A percentile compares a stretch with the other conserved stretches of the same genome.
These are phyloP conservation scores for Laothoe populi DNA, from an alignment of 2,888 invertebrate genomes.

Conservation along the genomic window DNA sequence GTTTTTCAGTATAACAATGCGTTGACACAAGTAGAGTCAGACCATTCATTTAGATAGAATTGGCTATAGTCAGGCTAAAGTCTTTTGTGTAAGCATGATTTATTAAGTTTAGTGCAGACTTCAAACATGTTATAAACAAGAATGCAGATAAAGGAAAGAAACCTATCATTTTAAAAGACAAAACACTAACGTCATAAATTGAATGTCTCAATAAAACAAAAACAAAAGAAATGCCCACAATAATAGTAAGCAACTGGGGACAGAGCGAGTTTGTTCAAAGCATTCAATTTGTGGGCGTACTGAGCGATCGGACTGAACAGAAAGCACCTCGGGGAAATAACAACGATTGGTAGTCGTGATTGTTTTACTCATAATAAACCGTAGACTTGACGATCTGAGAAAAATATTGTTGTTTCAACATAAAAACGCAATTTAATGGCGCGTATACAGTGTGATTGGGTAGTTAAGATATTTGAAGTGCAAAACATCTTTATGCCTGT, in stretches of 20 bases:
- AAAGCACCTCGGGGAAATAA: slow-evolving; percentile 17
- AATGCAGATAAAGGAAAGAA: too few relatives aligned
- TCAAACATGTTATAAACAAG: background rate
- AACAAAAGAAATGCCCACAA: slow-evolving; percentile 1
- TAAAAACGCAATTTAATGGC: background rate
- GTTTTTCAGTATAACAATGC: too few relatives aligned
- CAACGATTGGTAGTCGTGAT: background rate
- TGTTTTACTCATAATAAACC: slow-evolving; percentile 3
- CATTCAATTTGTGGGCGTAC: slow-evolving; percentile 27
- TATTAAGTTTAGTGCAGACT: background rate
- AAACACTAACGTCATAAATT: background rate
- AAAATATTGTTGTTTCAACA: background rate
- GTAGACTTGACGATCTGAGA: background rate
- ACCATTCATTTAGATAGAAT: too few relatives aligned
- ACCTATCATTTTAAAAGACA: background rate
- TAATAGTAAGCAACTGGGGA: slow-evolving; percentile 23
- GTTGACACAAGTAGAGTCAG: too few relatives aligned
- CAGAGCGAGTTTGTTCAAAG: slow-evolving; percentile 19
- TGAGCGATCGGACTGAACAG: background rate
- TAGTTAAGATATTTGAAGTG: too few relatives aligned
- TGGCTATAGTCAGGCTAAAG: too few relatives aligned
- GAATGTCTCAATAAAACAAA: background rate
- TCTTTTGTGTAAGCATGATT: too few relatives aligned
- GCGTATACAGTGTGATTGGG: background rate
- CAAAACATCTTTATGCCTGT: too few relatives aligned